A percentile compares a stretch with the other conserved stretches of the same genome.
These are phyloP conservation scores for Xyrauchen texanus DNA, from an alignment of 2,113 vertebrate genomes.

Conservation along the genomic window DNA sequence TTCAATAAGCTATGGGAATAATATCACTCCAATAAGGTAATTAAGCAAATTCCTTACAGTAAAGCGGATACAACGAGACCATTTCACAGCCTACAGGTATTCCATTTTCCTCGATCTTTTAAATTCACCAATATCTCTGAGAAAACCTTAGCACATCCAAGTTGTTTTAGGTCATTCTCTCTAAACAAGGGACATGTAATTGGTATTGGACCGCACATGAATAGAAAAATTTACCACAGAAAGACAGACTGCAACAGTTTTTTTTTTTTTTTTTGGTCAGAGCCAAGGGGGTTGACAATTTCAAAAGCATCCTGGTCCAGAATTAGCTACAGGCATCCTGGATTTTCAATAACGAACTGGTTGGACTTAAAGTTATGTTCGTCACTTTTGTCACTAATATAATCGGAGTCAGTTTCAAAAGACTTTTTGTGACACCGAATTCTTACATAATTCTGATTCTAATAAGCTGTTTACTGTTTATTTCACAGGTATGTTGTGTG, in stretches of 20 bases:
- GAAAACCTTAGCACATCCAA: slow-evolving; percentile 49
- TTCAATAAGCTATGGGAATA: slow-evolving; percentile 4
- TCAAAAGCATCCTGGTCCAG: slow-evolving; percentile 54
- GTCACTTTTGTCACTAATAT: slow-evolving; percentile 49
- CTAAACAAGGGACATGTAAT: slow-evolving; percentile 47
- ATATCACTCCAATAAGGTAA: no score
- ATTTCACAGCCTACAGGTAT: not conserved
- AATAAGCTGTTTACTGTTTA: slow-evolving; percentile 47
- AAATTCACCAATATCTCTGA: slow-evolving; percentile 49
- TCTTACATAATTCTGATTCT: slow-evolving; percentile 52
- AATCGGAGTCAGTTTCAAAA: slow-evolving; percentile 40
- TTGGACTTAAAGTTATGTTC: slow-evolving; percentile 43
- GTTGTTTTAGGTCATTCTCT: slow-evolving; percentile 51
- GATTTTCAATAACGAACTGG: slow-evolving; percentile 49
- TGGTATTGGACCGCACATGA: slow-evolving; percentile 14
- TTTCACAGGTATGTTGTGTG: slow-evolving; percentile 52
- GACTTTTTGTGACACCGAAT: slow-evolving; percentile 33
- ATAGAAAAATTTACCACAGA: slow-evolving; percentile 51
- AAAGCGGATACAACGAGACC: not conserved
- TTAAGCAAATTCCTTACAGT: no score
- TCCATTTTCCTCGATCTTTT: slow-evolving; percentile 49
- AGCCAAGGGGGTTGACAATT: slow-evolving; percentile 43
- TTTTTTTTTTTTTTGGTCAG: slow-evolving; percentile 54
- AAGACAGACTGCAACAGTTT: slow-evolving; percentile 51
- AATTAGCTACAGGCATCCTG: slow-evolving; percentile 48